Base-by-base conservation (phyloP, 2,113 vertebrate species). In the Oncorhynchus kisutch region DNA sequence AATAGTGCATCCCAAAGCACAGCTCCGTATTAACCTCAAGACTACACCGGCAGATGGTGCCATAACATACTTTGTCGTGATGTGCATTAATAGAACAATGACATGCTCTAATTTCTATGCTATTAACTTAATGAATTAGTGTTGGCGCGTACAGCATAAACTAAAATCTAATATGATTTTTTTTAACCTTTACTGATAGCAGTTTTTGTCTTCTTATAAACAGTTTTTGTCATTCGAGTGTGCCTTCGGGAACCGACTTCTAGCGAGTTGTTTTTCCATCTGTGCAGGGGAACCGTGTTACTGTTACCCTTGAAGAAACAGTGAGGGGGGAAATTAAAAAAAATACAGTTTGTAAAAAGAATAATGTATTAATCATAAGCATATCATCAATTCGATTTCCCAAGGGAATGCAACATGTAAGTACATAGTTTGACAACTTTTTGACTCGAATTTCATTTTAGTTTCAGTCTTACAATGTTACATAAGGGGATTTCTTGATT, bases 291-390 rank as follows among this genome's bases (percentile, higher is more conserved):
- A 86, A 81, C 70, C 59, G 67, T 71, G 83, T 91, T 77, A 74
- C 76, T 80, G 88, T 85, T 75, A 88, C 93, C 84, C 90, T 87
- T 75, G 76, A 82, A 88, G 74, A 88, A 89, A 88, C 84, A 82
- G 72, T 78, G 73, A 82, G 75, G 87, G 77, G 51, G 89, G 88
- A 86, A 90, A 91, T 85, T 90, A 82, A 24, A 76, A 89, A 77
- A 74, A 74, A 76, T 75, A 73, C 71, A 73, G 70, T 75, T 67
- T 73, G 64, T 69, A 79, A 73, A 68, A 77, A 77, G 3, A 27
- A 39, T 49, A 68, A 81, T 74, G 71, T 45, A 80, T 74, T 78
- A 76, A 20, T 45, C 39, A 3, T 39, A 2, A 39, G 0, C 18
- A 71, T 22, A n/a, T 39, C 60, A n/a, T 29, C 49, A 68, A 5